A percentile compares a stretch with the other conserved stretches of the same genome.
These are phyloP conservation scores for Zophobas morio DNA, from an alignment of 1,140 invertebrate genomes.

Conservation along the genomic window DNA sequence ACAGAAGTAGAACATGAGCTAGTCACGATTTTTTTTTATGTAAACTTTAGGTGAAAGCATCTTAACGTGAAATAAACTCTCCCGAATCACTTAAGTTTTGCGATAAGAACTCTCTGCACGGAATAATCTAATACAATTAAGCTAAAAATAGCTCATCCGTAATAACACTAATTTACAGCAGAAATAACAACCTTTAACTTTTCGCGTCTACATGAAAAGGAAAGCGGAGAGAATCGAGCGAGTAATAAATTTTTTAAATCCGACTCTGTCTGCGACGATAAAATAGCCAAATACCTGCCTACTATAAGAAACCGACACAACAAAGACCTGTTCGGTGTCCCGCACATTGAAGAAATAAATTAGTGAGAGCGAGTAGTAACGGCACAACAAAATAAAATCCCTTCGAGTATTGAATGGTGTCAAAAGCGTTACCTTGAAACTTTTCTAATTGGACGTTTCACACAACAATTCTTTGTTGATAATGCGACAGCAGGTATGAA, in stretches of 20 bases:
- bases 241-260: constrained; percentile 37
- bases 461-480: constrained; percentile 11
- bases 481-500: neutral
- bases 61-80: constrained; percentile 1
- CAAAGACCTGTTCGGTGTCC: constrained; percentile 37
- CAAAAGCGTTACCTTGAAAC: constrained; percentile 39
- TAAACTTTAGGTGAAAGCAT: too few species aligned
- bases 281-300: constrained; percentile 36
- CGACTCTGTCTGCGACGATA: constrained; percentile 25
- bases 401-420: constrained; percentile 41
- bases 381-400: constrained; percentile 36
- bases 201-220: constrained; percentile 5
- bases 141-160: constrained; percentile 28
- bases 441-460: constrained; percentile 44
- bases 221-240: neutral
- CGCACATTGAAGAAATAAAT: constrained; percentile 30
- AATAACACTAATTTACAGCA: constrained; percentile 15
- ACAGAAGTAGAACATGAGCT: too few species aligned
- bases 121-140: constrained; percentile 33
- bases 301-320: constrained; percentile 9
- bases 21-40: too few species aligned
- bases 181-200: constrained; percentile 15
- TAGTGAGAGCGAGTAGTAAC: constrained; percentile 20
- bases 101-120: constrained; percentile 27
- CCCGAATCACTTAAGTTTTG: constrained; percentile 5